Conservation (phyloP, 2,888 invertebrate species). For the Macrosiphum euphorbiae region DNA sequence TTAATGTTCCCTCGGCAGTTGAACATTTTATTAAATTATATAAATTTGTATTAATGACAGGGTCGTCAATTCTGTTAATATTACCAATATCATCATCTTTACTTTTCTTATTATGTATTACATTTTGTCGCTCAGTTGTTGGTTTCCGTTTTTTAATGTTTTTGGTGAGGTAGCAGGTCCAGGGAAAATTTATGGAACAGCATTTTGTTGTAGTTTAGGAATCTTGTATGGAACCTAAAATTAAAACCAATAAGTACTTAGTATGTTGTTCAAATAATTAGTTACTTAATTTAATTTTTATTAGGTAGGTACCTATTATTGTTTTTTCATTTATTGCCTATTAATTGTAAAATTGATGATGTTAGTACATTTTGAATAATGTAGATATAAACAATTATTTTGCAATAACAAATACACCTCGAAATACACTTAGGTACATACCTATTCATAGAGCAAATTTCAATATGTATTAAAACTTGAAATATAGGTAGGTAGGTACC, state of each 20-base stretch:
- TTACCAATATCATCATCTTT: neutral
- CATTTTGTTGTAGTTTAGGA: neutral
- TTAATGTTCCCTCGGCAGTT: neutral
- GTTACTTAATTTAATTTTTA: too few relatives aligned
- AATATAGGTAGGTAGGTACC: too few relatives aligned
- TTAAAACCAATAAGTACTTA: neutral
- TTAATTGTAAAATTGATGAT: too few relatives aligned
- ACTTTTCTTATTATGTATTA: neutral
- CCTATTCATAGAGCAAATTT: too few relatives aligned
- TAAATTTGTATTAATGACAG: neutral
- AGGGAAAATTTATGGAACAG: constrained; percentile 22
- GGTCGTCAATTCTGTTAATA: neutral
- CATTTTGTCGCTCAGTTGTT: constrained; percentile 1
- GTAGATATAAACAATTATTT: too few relatives aligned
- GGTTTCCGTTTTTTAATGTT: constrained; percentile 20
- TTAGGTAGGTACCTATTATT: too few relatives aligned
- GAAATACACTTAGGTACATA: too few relatives aligned
- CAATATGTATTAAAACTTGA: neutral
- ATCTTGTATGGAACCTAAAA: constrained; percentile 19
- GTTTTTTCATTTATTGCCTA: too few relatives aligned
- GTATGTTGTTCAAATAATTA: neutral
- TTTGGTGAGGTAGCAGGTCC: constrained; percentile 2
- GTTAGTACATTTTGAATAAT: too few relatives aligned
- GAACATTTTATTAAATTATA: neutral
- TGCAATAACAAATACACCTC: too few relatives aligned